These are phyloP conservation scores for Leptoteleia sp. DNA, from an alignment of 1,140 invertebrate genomes.

Conservation along the genomic window DNA sequence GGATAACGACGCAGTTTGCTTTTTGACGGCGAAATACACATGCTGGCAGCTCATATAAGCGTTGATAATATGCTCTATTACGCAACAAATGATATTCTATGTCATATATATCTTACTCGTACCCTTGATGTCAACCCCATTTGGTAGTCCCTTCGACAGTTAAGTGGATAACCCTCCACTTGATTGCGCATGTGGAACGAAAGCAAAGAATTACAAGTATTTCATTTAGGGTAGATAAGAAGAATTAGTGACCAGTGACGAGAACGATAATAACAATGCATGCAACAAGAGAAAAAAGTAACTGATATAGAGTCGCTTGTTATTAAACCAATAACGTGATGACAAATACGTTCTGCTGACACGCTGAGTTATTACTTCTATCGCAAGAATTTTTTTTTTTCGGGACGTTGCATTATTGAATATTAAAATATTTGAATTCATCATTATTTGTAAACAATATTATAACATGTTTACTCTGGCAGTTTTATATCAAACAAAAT, in stretches of 20 bases:
- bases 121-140: conserved; percentile 68
- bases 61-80: conserved; percentile 66
- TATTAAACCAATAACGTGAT: conserved; percentile 57
- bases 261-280: conserved; percentile 59
- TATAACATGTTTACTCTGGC: too few species aligned
- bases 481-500: too few species aligned
- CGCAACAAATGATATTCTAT: conserved; percentile 64
- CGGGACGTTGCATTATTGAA: too few species aligned
- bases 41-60: conserved; percentile 52
- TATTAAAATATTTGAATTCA: too few species aligned
- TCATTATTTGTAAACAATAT: too few species aligned
- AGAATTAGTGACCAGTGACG: conserved; percentile 74
- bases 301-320: conserved; percentile 59
- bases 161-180: conserved; percentile 69
- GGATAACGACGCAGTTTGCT: conserved; percentile 45
- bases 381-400: conserved; percentile 8
- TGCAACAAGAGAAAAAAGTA: conserved; percentile 36
- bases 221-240: conserved; percentile 78
- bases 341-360: conserved; percentile 44
- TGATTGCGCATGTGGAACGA: conserved; percentile 63
- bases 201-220: conserved; percentile 76
- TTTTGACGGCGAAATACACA: conserved; percentile 32
- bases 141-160: conserved; percentile 66
- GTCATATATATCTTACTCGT: conserved; percentile 64
- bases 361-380: conserved; percentile 31